Conservation (phyloP, 2,113 vertebrate species). For the Ciconia boyciana region DNA sequence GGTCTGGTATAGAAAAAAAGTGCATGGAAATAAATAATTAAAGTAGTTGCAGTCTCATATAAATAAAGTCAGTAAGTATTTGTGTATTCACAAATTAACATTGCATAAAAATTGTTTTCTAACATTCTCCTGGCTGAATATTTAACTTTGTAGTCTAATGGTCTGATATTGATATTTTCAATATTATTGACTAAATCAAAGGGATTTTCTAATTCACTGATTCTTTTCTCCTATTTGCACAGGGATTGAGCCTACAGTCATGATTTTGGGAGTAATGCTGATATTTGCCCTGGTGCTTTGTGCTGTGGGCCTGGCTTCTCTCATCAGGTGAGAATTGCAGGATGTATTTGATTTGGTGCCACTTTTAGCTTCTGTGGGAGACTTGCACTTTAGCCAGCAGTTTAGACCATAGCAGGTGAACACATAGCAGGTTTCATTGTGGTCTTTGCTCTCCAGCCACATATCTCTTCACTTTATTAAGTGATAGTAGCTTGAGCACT, state of each 20-base stretch:
- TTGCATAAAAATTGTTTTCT: neutral
- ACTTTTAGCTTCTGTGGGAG: neutral
- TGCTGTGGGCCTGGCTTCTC: constrained; percentile 70
- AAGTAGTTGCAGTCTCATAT: neutral
- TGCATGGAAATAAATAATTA: neutral
- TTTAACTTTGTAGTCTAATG: neutral
- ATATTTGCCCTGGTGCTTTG: constrained; percentile 71
- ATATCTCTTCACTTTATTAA: neutral
- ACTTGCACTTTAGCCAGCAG: neutral
- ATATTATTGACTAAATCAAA: neutral
- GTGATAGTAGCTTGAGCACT: neutral
- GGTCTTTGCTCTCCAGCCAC: neutral
- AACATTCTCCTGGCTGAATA: neutral
- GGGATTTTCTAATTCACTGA: neutral
- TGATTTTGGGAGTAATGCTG: constrained; percentile 72
- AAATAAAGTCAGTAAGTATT: neutral
- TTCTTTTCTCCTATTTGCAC: neutral
- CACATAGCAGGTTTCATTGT: neutral
- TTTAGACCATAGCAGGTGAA: neutral
- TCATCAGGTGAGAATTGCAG: constrained; percentile 78
- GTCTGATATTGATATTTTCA: neutral
- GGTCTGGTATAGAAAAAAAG: neutral
- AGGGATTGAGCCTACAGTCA: constrained; percentile 78
- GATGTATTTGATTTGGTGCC: accelerated
- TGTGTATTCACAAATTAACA: neutral